phyloP scores from a whole-genome alignment of 2,113 vertebrate genomes.

The Hyla sarda region DNA sequence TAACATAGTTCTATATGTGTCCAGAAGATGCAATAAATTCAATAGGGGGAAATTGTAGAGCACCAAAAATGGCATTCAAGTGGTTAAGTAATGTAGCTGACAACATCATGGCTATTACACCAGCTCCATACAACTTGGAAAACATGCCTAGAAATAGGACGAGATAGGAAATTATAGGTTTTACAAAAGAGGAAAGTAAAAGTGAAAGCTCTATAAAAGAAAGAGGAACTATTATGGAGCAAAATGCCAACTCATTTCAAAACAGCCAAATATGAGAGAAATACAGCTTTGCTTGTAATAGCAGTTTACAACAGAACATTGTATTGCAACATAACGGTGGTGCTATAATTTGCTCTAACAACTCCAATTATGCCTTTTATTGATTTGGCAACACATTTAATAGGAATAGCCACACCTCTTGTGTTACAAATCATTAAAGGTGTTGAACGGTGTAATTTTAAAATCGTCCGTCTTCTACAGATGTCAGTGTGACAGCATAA shows the following conservation, averaged over 20 bases:
- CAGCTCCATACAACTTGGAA: constrained; percentile 72
- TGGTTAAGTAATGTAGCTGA: constrained; percentile 80
- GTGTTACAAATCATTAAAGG: constrained; percentile 97
- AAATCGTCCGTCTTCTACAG: constrained; percentile 91
- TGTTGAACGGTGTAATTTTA: constrained; percentile 97
- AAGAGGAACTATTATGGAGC: constrained; percentile 92
- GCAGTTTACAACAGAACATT: constrained; percentile 96
- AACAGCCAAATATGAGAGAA: constrained; percentile 87
- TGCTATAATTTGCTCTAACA: constrained; percentile 99
- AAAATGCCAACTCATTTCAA: constrained; percentile 94
- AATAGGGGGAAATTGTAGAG: not conserved
- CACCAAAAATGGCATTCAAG: constrained; percentile 26
- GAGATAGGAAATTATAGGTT: constrained; percentile 91
- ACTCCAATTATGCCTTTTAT: constrained; percentile 99
- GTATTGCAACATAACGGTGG: constrained; percentile 95
- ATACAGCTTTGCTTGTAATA: constrained; percentile 89
- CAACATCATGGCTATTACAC: constrained; percentile 79
- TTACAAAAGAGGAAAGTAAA: constrained; percentile 93
- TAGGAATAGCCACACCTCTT: constrained; percentile 97
- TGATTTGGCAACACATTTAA: constrained; percentile 99
- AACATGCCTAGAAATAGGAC: constrained; percentile 76
- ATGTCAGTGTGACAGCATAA: constrained; percentile 97
- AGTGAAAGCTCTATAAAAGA: constrained; percentile 95
- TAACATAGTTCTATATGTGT: constrained; percentile 49
- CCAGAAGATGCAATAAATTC: constrained; percentile 51